Evolutionary conservation across 2,888 invertebrate genomes (phyloP).

Genomic region (Pollenia griseotomentosa): DNA sequence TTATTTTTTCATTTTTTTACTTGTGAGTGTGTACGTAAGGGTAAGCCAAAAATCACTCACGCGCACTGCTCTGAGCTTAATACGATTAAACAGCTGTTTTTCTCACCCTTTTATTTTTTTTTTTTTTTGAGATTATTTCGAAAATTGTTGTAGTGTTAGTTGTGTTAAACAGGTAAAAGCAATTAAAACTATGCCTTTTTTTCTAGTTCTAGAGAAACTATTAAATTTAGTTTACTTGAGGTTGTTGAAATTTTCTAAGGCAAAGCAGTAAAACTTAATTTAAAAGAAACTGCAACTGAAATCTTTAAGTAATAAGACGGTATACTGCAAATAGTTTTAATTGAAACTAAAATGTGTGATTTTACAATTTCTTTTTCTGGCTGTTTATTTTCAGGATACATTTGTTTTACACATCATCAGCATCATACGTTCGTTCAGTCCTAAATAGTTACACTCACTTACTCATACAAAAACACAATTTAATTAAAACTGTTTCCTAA

Average conservation of each 20-base stretch:
- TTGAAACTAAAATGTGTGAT: background rate
- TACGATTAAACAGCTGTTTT: slow-evolving; percentile 29
- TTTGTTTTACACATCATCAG: too few species aligned
- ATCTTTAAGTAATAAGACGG: background rate
- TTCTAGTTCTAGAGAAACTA: background rate
- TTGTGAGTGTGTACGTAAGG: too few species aligned
- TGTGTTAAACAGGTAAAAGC: slow-evolving; percentile 43
- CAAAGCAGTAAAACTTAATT: slow-evolving; percentile 3
- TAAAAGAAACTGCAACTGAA: background rate
- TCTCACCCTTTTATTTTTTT: background rate
- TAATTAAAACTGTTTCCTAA: slow-evolving; percentile 31
- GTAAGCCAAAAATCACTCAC: too few species aligned
- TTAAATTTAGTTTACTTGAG: slow-evolving; percentile 38
- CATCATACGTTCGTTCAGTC: too few species aligned
- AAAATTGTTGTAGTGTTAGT: background rate
- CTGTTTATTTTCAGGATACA: background rate
- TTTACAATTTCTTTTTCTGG: background rate
- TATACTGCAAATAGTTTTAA: background rate
- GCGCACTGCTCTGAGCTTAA: background rate
- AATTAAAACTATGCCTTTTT: slow-evolving; percentile 52
- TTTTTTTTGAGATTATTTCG: slow-evolving; percentile 6
- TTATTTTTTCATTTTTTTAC: too few species aligned
- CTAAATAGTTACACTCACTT: background rate
- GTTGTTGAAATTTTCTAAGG: slow-evolving; percentile 27
- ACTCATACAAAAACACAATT: slow-evolving; percentile 9